Evolutionary conservation across 1,140 invertebrate species (phyloP), one percentile per base, ranked within the genome.

Genomic region (Drosophila ananassae): DNA sequence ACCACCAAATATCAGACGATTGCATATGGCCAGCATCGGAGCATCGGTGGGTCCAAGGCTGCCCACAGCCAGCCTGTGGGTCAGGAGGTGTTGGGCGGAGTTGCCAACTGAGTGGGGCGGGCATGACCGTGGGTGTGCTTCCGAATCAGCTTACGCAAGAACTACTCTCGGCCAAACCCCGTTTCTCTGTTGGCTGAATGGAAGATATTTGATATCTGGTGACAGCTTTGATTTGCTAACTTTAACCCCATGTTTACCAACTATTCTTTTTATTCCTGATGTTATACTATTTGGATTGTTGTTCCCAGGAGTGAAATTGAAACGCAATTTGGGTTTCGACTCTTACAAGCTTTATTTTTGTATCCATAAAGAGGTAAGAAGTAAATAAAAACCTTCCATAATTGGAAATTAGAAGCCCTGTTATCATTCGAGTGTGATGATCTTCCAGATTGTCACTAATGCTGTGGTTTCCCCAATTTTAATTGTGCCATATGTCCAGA

Each of bases 1-100:
- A 74, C 79, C 83, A 87, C 83, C 82, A 89, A 87, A 87, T 89
- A 89, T 89, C 64, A 66, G 79, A 57, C 83, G 76, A 87, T 87
- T 85, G 81, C 82, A 87, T 77, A 77, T 77, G 83, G 59, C 55
- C 60, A 69, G 59, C 50, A 63, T 12, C 60, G 46, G 10, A 22
- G 22, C 25, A 13, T 25, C 22, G 9, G 12, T 10, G 21, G 41
- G 54, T 60, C 62, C 61, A 59, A 60, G 55, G 44, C 54, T 51
- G 44, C 28, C 46, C n/a, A 30, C 44, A 13, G 4, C n/a, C 22
- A 8, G 61, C n/a, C 41, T 48, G 24, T 22, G 60, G 44, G 39
- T 44, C 39, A 34, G 51, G 51, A 34, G 41, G 41, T 44, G 4
- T 17, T 58, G 54, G 24, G 44, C 28, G 64, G 62, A n/a, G 34